A percentile compares a stretch with the other conserved stretches of the same genome.
Conservation (phyloP, 2,888 invertebrate species). For the Nasonovia ribisnigri region DNA sequence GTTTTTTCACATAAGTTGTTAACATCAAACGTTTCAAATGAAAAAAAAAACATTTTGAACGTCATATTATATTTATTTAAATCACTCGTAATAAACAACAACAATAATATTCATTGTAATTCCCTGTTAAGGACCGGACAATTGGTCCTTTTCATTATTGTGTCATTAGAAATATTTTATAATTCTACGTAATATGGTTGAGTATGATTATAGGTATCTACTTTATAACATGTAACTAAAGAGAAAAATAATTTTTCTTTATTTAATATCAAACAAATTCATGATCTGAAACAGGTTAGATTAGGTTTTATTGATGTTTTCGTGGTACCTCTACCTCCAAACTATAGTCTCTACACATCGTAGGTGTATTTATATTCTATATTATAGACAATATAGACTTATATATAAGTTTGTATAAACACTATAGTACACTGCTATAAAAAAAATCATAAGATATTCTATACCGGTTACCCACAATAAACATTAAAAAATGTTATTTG, state of each 20-base stretch:
- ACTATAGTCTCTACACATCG: not conserved
- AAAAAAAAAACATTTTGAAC: not conserved
- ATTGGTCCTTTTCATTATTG: not conserved
- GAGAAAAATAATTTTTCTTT: not conserved
- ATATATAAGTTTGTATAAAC: not conserved
- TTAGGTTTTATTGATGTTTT: not conserved
- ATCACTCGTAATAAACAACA: not conserved
- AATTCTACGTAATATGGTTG: not conserved
- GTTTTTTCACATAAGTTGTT: slow-evolving; percentile 29
- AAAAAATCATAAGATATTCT: not conserved
- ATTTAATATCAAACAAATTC: not conserved
- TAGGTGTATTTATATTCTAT: not conserved
- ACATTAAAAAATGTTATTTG: not conserved
- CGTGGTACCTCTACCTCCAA: not conserved
- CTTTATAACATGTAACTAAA: not conserved
- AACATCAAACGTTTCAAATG: slow-evolving; percentile 29
- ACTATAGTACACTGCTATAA: not conserved
- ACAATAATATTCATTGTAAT: slow-evolving; percentile 13
- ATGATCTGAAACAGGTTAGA: not conserved
- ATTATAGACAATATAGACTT: not conserved
- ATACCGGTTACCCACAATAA: not conserved
- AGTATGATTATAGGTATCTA: not conserved
- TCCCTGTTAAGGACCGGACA: not conserved
- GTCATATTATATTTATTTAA: slow-evolving; percentile 24
- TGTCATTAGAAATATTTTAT: not conserved